These are phyloP conservation scores for Carposina sasakii DNA, from an alignment of 1,140 invertebrate genomes.

Conservation along the genomic window DNA sequence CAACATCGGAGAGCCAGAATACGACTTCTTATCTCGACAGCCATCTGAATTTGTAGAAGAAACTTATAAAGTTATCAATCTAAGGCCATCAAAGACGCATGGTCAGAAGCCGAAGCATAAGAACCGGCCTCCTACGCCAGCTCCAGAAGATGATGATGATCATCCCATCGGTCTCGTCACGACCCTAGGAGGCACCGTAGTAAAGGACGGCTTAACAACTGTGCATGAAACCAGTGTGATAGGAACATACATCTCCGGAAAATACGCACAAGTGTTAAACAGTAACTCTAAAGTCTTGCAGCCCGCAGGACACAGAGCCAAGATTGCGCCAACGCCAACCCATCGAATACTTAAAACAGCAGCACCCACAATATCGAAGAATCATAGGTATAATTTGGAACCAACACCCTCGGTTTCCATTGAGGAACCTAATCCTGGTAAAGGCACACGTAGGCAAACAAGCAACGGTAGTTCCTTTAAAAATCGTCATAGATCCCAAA, in stretches of 20 bases:
- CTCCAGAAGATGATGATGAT: constrained; percentile 68
- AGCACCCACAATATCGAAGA: constrained; percentile 75
- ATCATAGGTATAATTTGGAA: constrained; percentile 73
- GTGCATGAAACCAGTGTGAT: constrained; percentile 91
- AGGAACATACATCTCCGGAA: constrained; percentile 89
- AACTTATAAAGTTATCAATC: constrained; percentile 77
- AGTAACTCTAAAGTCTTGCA: constrained; percentile 78
- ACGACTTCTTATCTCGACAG: constrained; percentile 86
- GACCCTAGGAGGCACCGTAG: constrained; percentile 85
- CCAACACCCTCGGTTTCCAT: constrained; percentile 76
- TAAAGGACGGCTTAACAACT: constrained; percentile 87
- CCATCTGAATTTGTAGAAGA: constrained; percentile 86
- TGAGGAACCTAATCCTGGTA: constrained; percentile 70
- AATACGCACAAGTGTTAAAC: constrained; percentile 87
- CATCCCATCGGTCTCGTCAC: constrained; percentile 86
- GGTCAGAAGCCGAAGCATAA: constrained; percentile 64
- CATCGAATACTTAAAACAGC: constrained; percentile 83
- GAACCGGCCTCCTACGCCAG: constrained; percentile 53
- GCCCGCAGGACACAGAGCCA: constrained; percentile 58
- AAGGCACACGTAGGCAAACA: constrained; percentile 72
- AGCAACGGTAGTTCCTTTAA: constrained; percentile 61
- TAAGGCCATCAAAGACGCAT: constrained; percentile 67
- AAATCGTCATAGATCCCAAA: constrained; percentile 62
- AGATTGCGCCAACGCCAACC: constrained; percentile 78
- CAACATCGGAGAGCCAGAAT: constrained; percentile 84